Evolutionary conservation across 1,140 invertebrate species (phyloP), one percentile per base, ranked within the genome.

Genomic region (Papilio helenus): DNA sequence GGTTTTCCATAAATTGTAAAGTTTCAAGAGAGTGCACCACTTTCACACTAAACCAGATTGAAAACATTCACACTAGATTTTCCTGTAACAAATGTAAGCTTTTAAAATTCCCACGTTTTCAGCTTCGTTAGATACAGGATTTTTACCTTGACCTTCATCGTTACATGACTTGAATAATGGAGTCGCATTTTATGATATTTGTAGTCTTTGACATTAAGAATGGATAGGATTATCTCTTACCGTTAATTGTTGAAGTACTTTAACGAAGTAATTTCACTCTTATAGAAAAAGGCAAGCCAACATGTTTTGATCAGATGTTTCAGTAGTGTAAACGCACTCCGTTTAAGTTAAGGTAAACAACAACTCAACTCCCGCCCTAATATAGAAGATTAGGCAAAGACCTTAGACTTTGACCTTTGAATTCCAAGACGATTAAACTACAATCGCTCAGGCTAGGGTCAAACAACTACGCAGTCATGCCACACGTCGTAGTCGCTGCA

Each of bases 41-140:
- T 68, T 68, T 12, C 10, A 68, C 61, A 68, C 61, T 68, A 68
- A 34, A 68, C 61, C 61, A 34, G 61, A 68, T 68, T 68, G 61
- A 34, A 68, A 68, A 1, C 61, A 16, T 65, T 68, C 61, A 68
- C 61, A 68, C 61, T 68, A 68, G 61, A 68, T 34, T 68, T 68
- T 68, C 23, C 26, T 34, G 61, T 68, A 68, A 68, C 61, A 68
- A 68, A 29, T 34, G 61, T 68, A 68, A 34, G 61, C 61, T 68
- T 68, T 68, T 68, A 34, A 68, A 68, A 29, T 29, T 34, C 61
- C 61, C 26, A 18, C 61, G 61, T 68, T 68, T 68, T 34, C 61
- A 26, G 26, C 61, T 68, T 34, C 26, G 26, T 14, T 29, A 34
- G 61, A 68, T 68, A 23, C 26, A 29, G 58, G 23, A 58, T 39